These are phyloP conservation scores for Mandrillus leucophaeus DNA, from an alignment of 2,113 vertebrate genomes.

Conservation along the genomic window DNA sequence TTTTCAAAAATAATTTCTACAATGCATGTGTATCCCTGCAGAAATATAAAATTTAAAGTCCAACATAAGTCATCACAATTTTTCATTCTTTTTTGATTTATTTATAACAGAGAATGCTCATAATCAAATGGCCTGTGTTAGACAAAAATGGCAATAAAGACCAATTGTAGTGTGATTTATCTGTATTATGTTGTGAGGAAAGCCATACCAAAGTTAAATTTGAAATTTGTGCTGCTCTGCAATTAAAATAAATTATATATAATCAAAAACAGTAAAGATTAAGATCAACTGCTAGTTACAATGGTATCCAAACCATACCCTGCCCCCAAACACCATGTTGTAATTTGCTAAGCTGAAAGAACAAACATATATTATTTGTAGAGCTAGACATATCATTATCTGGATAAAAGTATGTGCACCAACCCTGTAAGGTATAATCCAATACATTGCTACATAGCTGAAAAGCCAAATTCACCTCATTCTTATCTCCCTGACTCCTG, in stretches of 20 bases:
- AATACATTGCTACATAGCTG: neutral
- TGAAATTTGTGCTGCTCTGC: conserved; percentile 39
- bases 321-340: neutral
- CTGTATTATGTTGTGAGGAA: conserved; percentile 35
- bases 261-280: conserved; percentile 65
- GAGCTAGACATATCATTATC: conserved; percentile 50
- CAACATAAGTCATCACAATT: neutral
- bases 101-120: conserved; percentile 4
- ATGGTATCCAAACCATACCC: neutral
- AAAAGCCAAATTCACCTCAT: neutral
- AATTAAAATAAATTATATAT: conserved; percentile 70
- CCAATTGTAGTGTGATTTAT: neutral
- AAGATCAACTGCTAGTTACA: conserved; percentile 31
- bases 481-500: conserved; percentile 15
- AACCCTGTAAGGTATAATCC: neutral
- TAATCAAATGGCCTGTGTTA: neutral
- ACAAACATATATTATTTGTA: conserved; percentile 40
- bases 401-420: neutral
- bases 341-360: conserved; percentile 59
- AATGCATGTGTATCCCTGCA: neutral
- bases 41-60: neutral
- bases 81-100: conserved; percentile 9
- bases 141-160: conserved; percentile 1
- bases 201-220: conserved; percentile 51
- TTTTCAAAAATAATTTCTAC: conserved; percentile 14